Percentiles rank a stretch among this genome's conserved stretches.
Conservation (phyloP, 2,888 invertebrate species). For the Erebia epiphron region DNA sequence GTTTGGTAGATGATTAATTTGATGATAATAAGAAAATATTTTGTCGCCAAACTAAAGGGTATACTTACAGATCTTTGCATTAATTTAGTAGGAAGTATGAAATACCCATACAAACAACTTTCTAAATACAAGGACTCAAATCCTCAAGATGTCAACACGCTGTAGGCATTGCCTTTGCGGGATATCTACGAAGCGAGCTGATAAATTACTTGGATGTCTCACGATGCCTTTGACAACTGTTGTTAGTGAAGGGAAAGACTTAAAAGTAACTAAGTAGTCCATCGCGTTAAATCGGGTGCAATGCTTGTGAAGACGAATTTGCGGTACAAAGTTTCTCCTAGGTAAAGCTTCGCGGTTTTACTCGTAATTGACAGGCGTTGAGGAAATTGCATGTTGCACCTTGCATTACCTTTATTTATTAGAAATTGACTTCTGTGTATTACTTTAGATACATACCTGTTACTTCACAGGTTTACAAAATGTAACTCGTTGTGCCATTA, state of each 20-base stretch:
- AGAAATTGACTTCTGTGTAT: not conserved
- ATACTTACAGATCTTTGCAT: no score
- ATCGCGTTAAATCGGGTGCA: slow-evolving; percentile 54
- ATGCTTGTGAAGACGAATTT: slow-evolving; percentile 56
- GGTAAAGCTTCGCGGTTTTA: slow-evolving; percentile 64
- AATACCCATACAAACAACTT: not conserved
- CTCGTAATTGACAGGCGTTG: slow-evolving; percentile 66
- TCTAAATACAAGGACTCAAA: slow-evolving; percentile 3
- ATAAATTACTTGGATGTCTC: slow-evolving; percentile 31
- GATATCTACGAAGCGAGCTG: slow-evolving; percentile 28
- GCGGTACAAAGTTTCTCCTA: slow-evolving; percentile 58
- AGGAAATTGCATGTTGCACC: slow-evolving; percentile 7
- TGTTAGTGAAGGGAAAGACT: slow-evolving; percentile 47
- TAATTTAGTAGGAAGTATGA: no score
- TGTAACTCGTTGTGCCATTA: not conserved
- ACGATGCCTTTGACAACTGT: slow-evolving; percentile 40
- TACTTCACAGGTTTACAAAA: not conserved
- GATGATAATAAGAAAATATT: no score
- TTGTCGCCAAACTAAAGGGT: not conserved
- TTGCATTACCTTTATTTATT: not conserved
- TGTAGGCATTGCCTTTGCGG: slow-evolving; percentile 21
- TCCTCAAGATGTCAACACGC: slow-evolving; percentile 8
- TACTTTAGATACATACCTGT: not conserved
- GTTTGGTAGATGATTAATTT: no score
- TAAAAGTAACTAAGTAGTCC: slow-evolving; percentile 46